Evolutionary conservation across 2,888 invertebrate species (phyloP).

Genomic region (Litoditis marina): DNA sequence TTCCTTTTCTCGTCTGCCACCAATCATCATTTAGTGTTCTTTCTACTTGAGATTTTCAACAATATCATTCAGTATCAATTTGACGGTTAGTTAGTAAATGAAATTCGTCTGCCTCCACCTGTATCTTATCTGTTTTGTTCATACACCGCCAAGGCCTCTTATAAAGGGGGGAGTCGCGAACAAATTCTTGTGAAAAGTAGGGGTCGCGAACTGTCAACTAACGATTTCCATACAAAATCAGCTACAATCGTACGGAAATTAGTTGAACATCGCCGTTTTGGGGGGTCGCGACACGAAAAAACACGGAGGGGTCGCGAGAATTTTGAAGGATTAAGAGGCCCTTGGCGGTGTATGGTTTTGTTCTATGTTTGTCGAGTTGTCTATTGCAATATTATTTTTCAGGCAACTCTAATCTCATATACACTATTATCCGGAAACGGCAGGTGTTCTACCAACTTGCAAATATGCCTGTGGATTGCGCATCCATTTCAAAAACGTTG

Average conservation of each 20-base stretch:
- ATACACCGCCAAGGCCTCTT: background rate
- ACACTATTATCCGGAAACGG: conserved; percentile 97
- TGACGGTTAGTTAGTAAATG: conserved; percentile 73
- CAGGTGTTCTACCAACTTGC: conserved; percentile 94
- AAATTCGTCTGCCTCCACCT: too few relatives aligned
- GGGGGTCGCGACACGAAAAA: too few relatives aligned
- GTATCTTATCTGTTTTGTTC: too few relatives aligned
- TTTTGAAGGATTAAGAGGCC: too few relatives aligned
- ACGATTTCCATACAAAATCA: too few relatives aligned
- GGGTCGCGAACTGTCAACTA: too few relatives aligned
- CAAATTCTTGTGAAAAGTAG: too few relatives aligned
- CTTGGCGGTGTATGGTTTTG: too few relatives aligned
- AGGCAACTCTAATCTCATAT: conserved; percentile 97
- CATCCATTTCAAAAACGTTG: conserved; percentile 78
- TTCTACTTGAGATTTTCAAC: conserved; percentile 96
- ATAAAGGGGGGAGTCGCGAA: too few relatives aligned
- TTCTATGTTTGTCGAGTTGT: background rate
- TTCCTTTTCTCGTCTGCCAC: conserved; percentile 92
- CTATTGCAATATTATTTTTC: conserved; percentile 18
- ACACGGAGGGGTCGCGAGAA: too few relatives aligned
- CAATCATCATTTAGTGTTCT: conserved; percentile 96
- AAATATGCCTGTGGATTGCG: conserved; percentile 90
- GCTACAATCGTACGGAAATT: too few relatives aligned
- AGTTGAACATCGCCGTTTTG: too few relatives aligned
- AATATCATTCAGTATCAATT: conserved; percentile 99